These are phyloP conservation scores for Oncorhynchus gorbuscha DNA, from an alignment of 2,113 vertebrate genomes.

Conservation along the genomic window DNA sequence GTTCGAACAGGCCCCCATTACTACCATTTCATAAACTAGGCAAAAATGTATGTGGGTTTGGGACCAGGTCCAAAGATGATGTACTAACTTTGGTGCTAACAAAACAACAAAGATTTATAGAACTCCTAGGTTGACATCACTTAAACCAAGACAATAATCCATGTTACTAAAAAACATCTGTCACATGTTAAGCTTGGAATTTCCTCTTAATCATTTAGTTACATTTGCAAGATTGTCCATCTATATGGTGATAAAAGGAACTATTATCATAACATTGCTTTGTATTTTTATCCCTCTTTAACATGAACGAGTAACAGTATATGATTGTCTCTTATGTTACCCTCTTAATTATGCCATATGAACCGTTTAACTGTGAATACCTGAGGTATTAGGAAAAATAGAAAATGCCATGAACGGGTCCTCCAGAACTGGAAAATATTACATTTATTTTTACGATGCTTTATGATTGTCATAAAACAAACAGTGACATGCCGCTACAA, in stretches of 20 bases:
- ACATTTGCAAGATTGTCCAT: neutral
- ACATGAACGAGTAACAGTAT: neutral
- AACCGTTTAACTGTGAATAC: neutral
- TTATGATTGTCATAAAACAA: constrained; percentile 37
- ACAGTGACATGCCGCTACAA: constrained; percentile 17
- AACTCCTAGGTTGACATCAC: neutral
- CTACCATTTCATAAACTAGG: constrained; percentile 1
- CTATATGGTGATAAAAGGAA: constrained; percentile 1
- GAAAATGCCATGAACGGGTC: constrained; percentile 8
- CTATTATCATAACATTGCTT: constrained; percentile 5
- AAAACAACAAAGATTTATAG: neutral
- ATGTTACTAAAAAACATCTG: constrained; percentile 4
- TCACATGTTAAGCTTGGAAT: neutral
- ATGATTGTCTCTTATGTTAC: neutral
- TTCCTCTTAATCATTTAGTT: too few species aligned
- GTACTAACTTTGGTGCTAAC: neutral
- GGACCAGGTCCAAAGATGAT: neutral
- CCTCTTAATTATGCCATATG: neutral
- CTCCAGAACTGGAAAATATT: too few species aligned
- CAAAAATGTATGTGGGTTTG: neutral
- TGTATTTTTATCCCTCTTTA: neutral
- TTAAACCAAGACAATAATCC: constrained; percentile 4
- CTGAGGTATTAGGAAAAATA: constrained; percentile 1
- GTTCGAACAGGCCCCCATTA: too few species aligned
- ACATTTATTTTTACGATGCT: neutral